Evolutionary conservation across 2,113 vertebrate genomes (phyloP), one percentile per base, ranked within the genome.

Genomic region (Stomatorhinus ivindoensis): DNA sequence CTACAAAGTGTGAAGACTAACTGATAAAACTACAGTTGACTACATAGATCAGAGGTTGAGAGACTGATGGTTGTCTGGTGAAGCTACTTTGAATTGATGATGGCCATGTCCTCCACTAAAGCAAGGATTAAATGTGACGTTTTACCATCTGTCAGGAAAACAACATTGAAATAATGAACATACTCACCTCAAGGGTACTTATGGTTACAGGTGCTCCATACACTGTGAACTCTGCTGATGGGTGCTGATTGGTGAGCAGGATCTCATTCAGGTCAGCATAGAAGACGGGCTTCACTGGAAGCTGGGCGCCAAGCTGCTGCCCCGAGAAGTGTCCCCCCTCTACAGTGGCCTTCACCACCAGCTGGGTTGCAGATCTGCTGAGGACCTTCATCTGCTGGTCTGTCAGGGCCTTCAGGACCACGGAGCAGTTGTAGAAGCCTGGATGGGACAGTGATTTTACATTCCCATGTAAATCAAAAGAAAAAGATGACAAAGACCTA

Each of bases 351-450:
- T 90, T 94, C 90, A 98, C 97, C 90, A 94, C 88, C 90, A 99
- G 94, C 0, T 89, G 47, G 0, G 95, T 95, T 91, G 92, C 93
- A 92, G 94, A 96, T 93, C 94, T 92, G 94, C 96, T 97, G 91
- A 96, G 92, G 21, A 94, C 93, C 91, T 95, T 97, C 86, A 95
- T 95, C 93, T 98, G 97, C 89, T 95, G 95, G 88, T 98, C 97
- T 0, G 93, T 95, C 73, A 96, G 93, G n/a, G 95, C 94, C 91
- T 94, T 96, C 93, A 97, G 93, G 19, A 90, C 95, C 93, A 99
- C 42, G 1, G 92, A 94, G 82, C 98, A 99, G 0, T 95, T 95
- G 93, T 99, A 99, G 89, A 95, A 94, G 39, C 98, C 98, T 99
- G 92, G 0, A 48, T 46, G 7, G 3, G 4, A n/a, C n/a, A n/a